Conservation (phyloP, 2,113 vertebrate genomes). For the Numida meleagris region DNA sequence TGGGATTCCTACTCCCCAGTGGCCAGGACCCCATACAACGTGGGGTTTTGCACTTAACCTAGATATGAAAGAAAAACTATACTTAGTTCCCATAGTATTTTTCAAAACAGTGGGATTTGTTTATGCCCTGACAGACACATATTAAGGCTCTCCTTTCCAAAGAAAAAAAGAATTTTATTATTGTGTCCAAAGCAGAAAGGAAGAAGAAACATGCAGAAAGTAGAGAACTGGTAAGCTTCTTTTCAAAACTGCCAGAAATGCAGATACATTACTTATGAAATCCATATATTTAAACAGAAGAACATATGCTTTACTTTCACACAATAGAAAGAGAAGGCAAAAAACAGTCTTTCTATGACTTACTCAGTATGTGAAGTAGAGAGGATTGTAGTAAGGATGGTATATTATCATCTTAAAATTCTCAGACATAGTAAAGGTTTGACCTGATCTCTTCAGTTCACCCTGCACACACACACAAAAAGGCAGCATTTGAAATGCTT, state of each 20-base stretch:
- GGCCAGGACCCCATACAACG: not conserved
- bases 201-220: not conserved
- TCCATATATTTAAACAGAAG: constrained; percentile 29
- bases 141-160: not conserved
- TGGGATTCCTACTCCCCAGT: not conserved
- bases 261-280: not conserved
- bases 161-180: not conserved
- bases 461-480: not conserved
- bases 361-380: not conserved
- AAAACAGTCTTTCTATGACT: not conserved
- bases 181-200: not conserved
- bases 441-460: not conserved
- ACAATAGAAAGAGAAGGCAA: not conserved
- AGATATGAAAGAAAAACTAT: not conserved
- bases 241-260: not conserved
- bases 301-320: constrained; percentile 30
- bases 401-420: not conserved
- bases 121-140: not conserved
- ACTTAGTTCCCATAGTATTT: not conserved
- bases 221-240: not conserved
- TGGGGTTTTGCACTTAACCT: not conserved
- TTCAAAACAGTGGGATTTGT: not conserved
- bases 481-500: not conserved
- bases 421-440: not conserved
- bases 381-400: not conserved